Conservation (phyloP, 2,888 invertebrate genomes). For the Dione juno region DNA sequence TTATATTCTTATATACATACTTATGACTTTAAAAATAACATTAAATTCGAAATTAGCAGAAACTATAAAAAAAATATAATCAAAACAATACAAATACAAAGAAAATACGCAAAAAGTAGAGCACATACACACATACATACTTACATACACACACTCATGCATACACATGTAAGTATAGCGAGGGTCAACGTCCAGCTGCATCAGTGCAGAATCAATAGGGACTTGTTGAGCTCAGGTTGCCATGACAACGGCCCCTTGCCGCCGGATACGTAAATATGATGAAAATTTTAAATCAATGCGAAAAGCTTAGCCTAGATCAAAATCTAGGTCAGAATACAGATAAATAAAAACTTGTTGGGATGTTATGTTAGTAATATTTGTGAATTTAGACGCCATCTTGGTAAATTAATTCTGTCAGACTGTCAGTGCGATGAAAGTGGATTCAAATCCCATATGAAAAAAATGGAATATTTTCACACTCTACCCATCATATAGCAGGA, state of each 20-base stretch:
- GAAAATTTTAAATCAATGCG: conserved; percentile 15
- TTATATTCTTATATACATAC: too few relatives aligned
- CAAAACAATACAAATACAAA: too few relatives aligned
- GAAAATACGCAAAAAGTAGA: too few relatives aligned
- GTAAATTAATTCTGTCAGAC: too few relatives aligned
- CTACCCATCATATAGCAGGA: too few relatives aligned
- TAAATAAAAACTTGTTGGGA: background rate
- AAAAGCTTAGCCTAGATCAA: conserved; percentile 8
- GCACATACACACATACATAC: background rate
- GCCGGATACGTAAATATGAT: conserved; percentile 22
- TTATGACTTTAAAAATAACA: too few relatives aligned
- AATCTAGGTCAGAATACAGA: conserved; percentile 9
- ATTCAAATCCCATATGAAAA: too few relatives aligned
- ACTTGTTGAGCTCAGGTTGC: conserved; percentile 59
- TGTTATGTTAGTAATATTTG: background rate
- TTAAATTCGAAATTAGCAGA: too few relatives aligned
- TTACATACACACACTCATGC: background rate
- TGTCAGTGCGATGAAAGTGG: too few relatives aligned
- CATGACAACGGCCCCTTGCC: conserved; percentile 50
- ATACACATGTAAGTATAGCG: conserved; percentile 12
- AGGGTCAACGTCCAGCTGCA: conserved; percentile 33
- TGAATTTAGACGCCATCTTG: too few relatives aligned
- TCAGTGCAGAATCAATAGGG: conserved; percentile 56
- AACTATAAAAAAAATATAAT: too few relatives aligned
- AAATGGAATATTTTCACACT: too few relatives aligned